Base-by-base conservation (phyloP, 2,888 invertebrate genomes). In the Girardia tigrina region DNA sequence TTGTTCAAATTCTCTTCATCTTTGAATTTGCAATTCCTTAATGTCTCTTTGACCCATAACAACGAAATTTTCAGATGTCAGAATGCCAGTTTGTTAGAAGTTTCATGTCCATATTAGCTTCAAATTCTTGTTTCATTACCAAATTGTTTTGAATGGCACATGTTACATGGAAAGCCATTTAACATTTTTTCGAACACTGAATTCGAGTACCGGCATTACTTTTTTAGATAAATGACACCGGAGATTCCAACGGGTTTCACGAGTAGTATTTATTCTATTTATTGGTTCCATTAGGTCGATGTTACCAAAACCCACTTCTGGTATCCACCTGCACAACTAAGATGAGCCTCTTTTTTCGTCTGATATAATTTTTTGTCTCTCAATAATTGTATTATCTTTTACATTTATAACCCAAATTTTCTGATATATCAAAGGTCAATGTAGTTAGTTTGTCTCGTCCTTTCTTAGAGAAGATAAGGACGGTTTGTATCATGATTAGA, bases 281-380 rank as follows among this genome's bases (percentile, higher is more conserved):
- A 98, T 94, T 74, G 95, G 97, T 86, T 97, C 97, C 93, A 98
- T 95, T 85, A 90, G 90, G 84, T 97, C 95, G 26, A 94, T 93
- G 86, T 93, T 93, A 78, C 93, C 94, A 83, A 94, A 94, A 82
- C 91, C 91, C 79, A 95, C 94, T 88, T 97, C 97, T 14, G 97
- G 97, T 82, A 97, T 94, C 95, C 95, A 98, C 29, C 87, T 0
- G 97, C 95, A 86, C 97, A 98, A 78, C 91, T 92, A 8, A 97
- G 94, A 84, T 98, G 97, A 20, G 94, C 94, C 97, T 97, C 98
- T 83, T 92, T 91, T 90, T 73, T 93, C 93, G 78, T 91, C 91
- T 28, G 56, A 56, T 8, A n/a, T n/a, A n/a, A n/a, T n/a, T n/a
- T n/a, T n/a, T n/a, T n/a, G n/a, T n/a, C n/a, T n/a, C n/a, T n/a